These are phyloP conservation scores for Synodontis membranacea DNA, from an alignment of 2,113 vertebrate species.

Conservation along the genomic window DNA sequence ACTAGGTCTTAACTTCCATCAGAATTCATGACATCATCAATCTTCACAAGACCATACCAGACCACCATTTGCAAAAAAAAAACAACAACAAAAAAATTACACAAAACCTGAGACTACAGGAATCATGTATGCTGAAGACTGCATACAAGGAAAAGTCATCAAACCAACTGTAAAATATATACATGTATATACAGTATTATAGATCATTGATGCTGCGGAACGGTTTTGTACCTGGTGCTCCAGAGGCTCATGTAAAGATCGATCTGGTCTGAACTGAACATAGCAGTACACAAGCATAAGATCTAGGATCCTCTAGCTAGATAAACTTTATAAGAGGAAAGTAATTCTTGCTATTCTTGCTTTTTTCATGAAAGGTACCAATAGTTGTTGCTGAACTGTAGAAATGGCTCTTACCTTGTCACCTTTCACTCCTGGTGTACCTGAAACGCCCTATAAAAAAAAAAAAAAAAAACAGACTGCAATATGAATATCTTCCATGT, in stretches of 20 bases:
- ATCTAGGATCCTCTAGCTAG: neutral
- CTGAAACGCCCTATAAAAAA: constrained; percentile 72
- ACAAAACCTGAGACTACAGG: neutral
- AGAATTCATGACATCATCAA: neutral
- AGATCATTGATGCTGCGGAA: neutral
- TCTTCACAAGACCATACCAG: neutral
- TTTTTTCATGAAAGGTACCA: too few species aligned
- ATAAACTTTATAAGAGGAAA: neutral
- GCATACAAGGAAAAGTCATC: neutral
- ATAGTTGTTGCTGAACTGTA: neutral
- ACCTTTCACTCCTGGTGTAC: constrained; percentile 77
- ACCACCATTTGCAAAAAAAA: neutral
- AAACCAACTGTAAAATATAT: neutral
- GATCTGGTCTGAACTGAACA: neutral
- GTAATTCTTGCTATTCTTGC: neutral
- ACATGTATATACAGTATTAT: too few species aligned
- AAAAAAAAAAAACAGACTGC: constrained; percentile 7
- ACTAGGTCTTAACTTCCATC: neutral
- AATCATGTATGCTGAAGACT: neutral
- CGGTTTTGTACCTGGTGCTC: neutral
- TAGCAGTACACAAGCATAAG: neutral
- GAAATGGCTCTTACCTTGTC: constrained; percentile 71
- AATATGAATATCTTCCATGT: neutral
- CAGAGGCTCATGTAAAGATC: neutral
- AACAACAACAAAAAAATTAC: neutral